Evolutionary conservation across 2,113 vertebrate genomes (phyloP).

Genomic region (Actinemys pallida): DNA sequence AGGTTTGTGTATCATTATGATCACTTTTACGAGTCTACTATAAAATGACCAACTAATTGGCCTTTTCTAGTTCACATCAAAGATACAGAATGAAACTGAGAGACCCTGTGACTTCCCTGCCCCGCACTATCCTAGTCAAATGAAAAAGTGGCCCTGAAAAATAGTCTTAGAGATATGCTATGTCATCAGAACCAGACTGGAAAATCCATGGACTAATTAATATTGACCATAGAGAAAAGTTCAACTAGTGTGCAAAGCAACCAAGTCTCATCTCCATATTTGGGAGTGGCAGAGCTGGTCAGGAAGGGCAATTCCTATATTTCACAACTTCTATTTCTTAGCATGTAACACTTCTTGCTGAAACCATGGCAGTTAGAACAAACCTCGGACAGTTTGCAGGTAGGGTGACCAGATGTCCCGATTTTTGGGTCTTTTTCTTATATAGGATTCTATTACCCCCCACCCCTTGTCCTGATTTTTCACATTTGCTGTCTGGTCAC

Average conservation of each 20-base stretch:
- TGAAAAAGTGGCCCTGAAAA: neutral
- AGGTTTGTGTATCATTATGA: neutral
- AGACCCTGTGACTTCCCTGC: neutral
- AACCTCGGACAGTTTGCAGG: neutral
- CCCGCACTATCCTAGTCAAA: slow-evolving; percentile 16
- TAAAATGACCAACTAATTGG: neutral
- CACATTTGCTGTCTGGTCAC: no score
- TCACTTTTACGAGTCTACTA: neutral
- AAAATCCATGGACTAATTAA: neutral
- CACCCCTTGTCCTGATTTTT: no score
- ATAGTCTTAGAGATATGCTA: neutral
- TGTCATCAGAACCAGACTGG: neutral
- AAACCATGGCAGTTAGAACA: neutral
- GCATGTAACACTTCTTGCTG: neutral
- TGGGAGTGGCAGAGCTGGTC: neutral
- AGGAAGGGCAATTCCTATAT: neutral
- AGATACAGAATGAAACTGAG: neutral
- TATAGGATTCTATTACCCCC: no score
- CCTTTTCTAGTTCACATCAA: neutral
- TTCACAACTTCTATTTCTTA: neutral
- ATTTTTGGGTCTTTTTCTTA: no score
- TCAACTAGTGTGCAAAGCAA: neutral
- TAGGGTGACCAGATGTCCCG: no score
- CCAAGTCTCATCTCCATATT: neutral
- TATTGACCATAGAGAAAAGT: neutral